Evolutionary conservation across 2,113 vertebrate species (phyloP), one percentile per base, ranked within the genome.

Genomic region (Saguinus midas): DNA sequence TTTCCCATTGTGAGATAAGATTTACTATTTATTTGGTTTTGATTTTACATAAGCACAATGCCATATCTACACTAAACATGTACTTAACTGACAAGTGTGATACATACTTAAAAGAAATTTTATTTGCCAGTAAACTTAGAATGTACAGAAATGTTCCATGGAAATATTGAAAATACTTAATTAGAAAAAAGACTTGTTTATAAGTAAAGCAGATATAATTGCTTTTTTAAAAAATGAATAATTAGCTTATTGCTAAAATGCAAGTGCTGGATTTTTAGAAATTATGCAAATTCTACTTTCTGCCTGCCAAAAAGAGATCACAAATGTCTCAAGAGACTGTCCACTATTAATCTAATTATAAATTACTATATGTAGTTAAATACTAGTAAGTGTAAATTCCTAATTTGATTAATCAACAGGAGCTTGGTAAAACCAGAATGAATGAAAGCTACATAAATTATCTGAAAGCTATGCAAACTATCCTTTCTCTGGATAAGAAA

Each of bases 221-320:
- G 50, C 85, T 96, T 98, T 97, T 97, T 98, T 97, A 90, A 80
- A 61, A 43, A 95, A 96, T 96, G 35, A 96, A 79, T 91, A 64
- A 89, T 85, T 73, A 73, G 1, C 0, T 98, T 94, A 58, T 92
- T 98, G 86, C 79, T 98, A 84, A 97, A 97, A 94, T 98, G 73
- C 82, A 97, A 98, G 27, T 80, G 45, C 20, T 96, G 52, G 50
- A 78, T 91, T 98, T 96, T 96, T 20, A 72, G 50, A 95, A 88
- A 92, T 12, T 90, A 10, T 88, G 1, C 88, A 52, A 87, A 97
- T 98, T 98, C 1, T 95, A 96, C 87, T 35, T 43, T 92, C 52
- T 75, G 27, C 83, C 94, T 97, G 23, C 72, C 37, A 73, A 58
- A 91, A 92, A 97, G 61, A 48, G 70, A 96, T 95, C 78, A 93